Conservation (phyloP, 1,140 invertebrate species). For the Lepeophtheirus salmonis region DNA sequence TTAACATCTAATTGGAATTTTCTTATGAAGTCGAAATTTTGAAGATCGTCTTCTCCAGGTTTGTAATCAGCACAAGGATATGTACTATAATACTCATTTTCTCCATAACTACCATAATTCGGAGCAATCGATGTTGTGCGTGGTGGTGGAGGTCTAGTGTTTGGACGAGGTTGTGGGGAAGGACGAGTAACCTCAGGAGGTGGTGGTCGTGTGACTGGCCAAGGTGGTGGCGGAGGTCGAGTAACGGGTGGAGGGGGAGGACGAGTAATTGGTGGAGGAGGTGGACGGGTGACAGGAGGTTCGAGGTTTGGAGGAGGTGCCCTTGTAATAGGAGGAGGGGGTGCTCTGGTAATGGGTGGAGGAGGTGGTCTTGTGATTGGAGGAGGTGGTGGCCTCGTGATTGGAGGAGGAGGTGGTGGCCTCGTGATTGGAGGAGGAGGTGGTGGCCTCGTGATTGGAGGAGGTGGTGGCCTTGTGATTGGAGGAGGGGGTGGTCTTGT, state of each 20-base stretch:
- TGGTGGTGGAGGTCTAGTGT: background rate
- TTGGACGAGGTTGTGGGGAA: background rate
- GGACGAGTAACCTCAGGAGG: background rate
- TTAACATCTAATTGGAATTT: constrained; percentile 46
- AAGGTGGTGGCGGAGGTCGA: background rate
- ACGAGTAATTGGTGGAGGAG: background rate
- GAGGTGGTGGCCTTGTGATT: background rate
- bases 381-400: background rate
- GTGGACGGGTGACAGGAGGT: background rate
- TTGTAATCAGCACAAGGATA: constrained; percentile 40
- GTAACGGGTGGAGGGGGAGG: background rate
- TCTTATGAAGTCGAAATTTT: constrained; percentile 55
- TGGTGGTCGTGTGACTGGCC: background rate
- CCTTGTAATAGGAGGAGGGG: background rate
- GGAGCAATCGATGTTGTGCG: background rate
- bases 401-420: background rate
- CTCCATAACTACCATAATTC: background rate
- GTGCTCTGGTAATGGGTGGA: background rate
- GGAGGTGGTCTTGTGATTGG: background rate
- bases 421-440: background rate
- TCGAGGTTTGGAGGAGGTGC: background rate
- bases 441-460: background rate
- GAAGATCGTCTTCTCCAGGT: constrained; percentile 50
- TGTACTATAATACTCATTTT: background rate
- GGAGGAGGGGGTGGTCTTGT: background rate